These are phyloP conservation scores for Yoshiicerus persimilis DNA, from an alignment of 1,140 invertebrate species.

Conservation along the genomic window DNA sequence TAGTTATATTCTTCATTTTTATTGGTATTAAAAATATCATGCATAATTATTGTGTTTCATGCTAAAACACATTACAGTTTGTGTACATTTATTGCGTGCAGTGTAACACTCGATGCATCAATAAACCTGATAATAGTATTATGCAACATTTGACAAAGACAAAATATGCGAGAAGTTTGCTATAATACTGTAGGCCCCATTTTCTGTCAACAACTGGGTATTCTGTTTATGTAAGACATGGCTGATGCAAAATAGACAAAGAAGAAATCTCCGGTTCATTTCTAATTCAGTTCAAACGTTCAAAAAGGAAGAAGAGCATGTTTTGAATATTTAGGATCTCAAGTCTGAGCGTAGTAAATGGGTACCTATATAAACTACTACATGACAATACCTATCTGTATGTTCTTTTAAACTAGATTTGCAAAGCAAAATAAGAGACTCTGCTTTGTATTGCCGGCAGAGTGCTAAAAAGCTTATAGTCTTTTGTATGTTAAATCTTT, in stretches of 20 bases:
- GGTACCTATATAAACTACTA: too few relatives aligned
- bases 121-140: too few relatives aligned
- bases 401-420: neutral
- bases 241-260: neutral
- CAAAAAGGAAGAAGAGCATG: neutral
- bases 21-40: too few relatives aligned
- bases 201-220: neutral
- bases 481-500: neutral
- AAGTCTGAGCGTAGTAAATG: neutral
- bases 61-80: too few relatives aligned
- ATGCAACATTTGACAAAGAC: too few relatives aligned
- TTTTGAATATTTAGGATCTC: neutral
- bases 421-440: neutral
- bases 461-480: neutral
- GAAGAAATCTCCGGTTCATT: neutral
- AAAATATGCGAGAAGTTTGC: too few relatives aligned
- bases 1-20: too few relatives aligned
- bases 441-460: neutral
- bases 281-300: neutral
- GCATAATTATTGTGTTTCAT: too few relatives aligned
- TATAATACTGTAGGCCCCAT: neutral
- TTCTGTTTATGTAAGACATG: neutral
- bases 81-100: too few relatives aligned
- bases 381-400: too few relatives aligned
- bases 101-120: too few relatives aligned